A percentile compares a stretch with the other conserved stretches of the same genome.
Evolutionary conservation across 2,888 invertebrate species (phyloP).

Genomic region (Pheosia tremula): DNA sequence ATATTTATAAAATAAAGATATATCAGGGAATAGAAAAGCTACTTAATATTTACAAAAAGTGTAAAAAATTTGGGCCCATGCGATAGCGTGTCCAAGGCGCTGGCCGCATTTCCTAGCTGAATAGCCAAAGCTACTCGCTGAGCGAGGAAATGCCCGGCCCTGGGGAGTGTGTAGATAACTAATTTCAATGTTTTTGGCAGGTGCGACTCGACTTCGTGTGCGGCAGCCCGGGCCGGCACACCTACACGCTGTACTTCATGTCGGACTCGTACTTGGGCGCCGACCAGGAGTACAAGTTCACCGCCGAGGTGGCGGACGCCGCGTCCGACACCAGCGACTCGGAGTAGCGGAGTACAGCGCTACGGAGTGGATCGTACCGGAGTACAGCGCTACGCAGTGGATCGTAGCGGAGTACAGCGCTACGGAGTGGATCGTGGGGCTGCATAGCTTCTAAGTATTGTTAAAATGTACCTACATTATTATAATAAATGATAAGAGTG

Average conservation of each 20-base stretch:
- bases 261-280: slow-evolving; percentile 99
- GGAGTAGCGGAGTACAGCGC: slow-evolving; percentile 31
- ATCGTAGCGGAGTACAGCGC: neutral
- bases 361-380: neutral
- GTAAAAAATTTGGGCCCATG: no score
- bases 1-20: no score
- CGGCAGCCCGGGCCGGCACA: slow-evolving; percentile 93
- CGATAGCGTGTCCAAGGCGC: no score
- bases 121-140: no score
- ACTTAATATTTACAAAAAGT: no score
- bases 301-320: slow-evolving; percentile 89
- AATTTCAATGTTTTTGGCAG: slow-evolving; percentile 16
- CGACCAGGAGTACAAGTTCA: slow-evolving; percentile 99
- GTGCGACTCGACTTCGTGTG: slow-evolving; percentile 96
- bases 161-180: no score
- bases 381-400: neutral
- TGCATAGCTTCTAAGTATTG: neutral
- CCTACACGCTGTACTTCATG: slow-evolving; percentile 99
- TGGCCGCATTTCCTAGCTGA: no score
- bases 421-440: neutral
- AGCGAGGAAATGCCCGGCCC: no score
- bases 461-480: neutral
- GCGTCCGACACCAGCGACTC: slow-evolving; percentile 58
- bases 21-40: no score
- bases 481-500: slow-evolving; percentile 13